Conservation (phyloP, 2,797 vertebrate species). For the Leucoraja ocellata region DNA sequence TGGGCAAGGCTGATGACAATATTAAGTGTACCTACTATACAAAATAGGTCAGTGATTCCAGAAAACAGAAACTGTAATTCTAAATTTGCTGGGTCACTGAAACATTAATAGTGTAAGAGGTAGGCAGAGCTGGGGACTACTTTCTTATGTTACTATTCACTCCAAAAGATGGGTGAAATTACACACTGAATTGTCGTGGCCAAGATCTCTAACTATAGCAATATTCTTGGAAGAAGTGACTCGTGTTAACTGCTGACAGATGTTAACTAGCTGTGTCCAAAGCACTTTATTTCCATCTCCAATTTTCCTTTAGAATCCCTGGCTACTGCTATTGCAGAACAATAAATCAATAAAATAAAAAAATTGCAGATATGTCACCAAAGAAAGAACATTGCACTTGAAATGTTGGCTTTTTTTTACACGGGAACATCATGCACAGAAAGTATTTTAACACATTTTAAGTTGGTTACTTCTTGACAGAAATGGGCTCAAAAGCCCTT, state of each 20-base stretch:
- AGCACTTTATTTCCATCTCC: conserved; percentile 56
- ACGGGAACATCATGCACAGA: neutral
- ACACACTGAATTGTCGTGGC: conserved; percentile 47
- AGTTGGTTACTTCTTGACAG: too few species aligned
- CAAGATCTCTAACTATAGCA: conserved; percentile 48
- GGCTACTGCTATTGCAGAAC: too few species aligned
- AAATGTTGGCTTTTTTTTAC: too few species aligned
- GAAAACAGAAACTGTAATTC: neutral
- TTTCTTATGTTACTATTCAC: conserved; percentile 49
- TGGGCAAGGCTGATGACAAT: neutral
- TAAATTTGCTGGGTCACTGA: neutral
- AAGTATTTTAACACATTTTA: neutral
- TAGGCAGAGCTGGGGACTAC: neutral
- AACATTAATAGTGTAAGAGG: neutral
- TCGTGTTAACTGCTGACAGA: conserved; percentile 57
- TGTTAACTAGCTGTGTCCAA: conserved; percentile 49
- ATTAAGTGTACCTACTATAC: neutral
- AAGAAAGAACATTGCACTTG: neutral
- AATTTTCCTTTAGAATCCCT: conserved; percentile 43
- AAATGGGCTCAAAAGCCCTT: too few species aligned
- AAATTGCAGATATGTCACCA: neutral
- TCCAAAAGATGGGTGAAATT: conserved; percentile 50
- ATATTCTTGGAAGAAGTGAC: conserved; percentile 66
- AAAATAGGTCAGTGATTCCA: neutral
- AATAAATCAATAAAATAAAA: neutral